Base-by-base conservation (phyloP, 2,888 invertebrate genomes). In the Agonopterix heracliana region DNA sequence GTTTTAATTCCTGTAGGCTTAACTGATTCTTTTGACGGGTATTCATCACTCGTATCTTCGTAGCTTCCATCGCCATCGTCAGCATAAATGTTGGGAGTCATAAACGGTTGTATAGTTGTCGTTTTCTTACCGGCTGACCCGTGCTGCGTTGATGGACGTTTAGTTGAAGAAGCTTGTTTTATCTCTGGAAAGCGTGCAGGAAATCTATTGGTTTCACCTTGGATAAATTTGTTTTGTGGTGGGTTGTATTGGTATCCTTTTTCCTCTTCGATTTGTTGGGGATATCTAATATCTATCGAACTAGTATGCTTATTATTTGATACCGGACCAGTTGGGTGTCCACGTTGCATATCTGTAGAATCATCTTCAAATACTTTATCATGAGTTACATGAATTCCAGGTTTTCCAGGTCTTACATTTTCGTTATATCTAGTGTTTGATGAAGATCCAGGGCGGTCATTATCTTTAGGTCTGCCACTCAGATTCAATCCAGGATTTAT, bases 241-340 rank as follows among this genome's bases (percentile, higher is more conserved):
- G 57, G 59, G 41, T 49, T 53, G 48, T 71, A 69, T 17, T 66
- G 54, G 49, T 70, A 70, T 13, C 69, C 70, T 34, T 47, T 38
- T 10, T 38, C n/a, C 11, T 38, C 38, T 38, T n/a, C 38, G 41
- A 12, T 11, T 12, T 38, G 13, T 41, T 41, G 13, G 12, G 41
- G 12, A 41, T 26, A 26, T 26, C 26, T 5, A 5, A 26, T 26
- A 26, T 26, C 26, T 5, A 26, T 26, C 26, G 26, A 26, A 26
- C 26, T 26, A 26, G 26, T 26, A 7, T 26, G 26, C 26, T 26
- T 5, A 26, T 7, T 26, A 7, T 26, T 26, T 26, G 26, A 26
- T 5, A 7, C 7, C 7, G 5, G 26, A 26, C 26, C 26, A 26
- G 26, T 26, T 26, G 26, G 26, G 5, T 26, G 26, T 5, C 26